Conservation (phyloP, 2,113 vertebrate genomes). For the Cephalophus harveyi region DNA sequence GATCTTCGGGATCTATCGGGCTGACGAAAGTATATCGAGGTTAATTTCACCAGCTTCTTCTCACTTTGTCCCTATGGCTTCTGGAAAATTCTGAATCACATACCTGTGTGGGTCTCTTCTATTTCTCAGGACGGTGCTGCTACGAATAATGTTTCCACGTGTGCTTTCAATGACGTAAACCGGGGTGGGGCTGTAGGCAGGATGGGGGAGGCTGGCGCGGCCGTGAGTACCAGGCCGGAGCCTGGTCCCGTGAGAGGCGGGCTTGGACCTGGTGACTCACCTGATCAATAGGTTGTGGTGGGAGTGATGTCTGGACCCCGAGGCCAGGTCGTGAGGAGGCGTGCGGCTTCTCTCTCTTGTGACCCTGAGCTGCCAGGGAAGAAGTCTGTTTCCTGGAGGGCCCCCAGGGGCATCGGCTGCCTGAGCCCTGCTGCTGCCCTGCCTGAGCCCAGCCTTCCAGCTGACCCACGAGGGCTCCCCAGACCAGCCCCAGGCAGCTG, state of each 20-base stretch:
- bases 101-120: fast-evolving
- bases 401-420: neutral
- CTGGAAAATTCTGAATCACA: neutral
- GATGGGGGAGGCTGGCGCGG: neutral
- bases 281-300: neutral
- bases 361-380: neutral
- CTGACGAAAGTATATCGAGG: neutral
- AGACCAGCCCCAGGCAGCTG: neutral
- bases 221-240: neutral
- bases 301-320: neutral
- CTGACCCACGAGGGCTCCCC: neutral
- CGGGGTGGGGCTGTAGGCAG: neutral
- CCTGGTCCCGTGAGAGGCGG: neutral
- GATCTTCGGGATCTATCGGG: neutral
- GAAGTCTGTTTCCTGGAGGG: neutral
- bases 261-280: neutral
- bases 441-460: neutral
- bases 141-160: fast-evolving
- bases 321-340: neutral
- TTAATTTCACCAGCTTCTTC: neutral
- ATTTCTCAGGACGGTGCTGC: neutral
- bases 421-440: neutral
- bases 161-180: neutral
- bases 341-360: neutral
- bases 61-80: neutral